phyloP scores from a whole-genome alignment of 2,797 vertebrate species.

The Ambastaia sidthimunki region DNA sequence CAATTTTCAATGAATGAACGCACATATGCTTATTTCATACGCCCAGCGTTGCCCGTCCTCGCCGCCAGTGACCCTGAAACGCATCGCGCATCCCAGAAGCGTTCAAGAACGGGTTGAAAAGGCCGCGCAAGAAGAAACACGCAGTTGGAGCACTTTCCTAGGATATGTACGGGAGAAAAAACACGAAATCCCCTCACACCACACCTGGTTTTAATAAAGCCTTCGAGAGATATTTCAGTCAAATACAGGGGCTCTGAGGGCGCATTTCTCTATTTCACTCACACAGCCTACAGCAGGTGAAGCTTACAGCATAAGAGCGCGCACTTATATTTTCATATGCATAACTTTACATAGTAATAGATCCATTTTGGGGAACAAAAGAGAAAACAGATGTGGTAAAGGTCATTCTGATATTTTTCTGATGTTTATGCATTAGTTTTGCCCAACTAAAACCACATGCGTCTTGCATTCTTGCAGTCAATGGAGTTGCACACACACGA shows the following conservation, averaged over 20 bases:
- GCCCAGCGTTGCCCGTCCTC: neutral
- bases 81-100: conserved; percentile 15
- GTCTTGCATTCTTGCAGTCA: conserved; percentile 44
- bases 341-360: conserved; percentile 87
- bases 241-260: conserved; percentile 23
- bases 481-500: conserved; percentile 15
- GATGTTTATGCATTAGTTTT: conserved; percentile 80
- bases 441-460: conserved; percentile 78
- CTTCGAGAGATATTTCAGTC: conserved; percentile 32
- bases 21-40: conserved; percentile 40
- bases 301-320: conserved; percentile 75
- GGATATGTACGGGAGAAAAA: conserved; percentile 64
- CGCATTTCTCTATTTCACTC: conserved; percentile 70
- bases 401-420: conserved; percentile 79
- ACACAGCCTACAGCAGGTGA: conserved; percentile 79
- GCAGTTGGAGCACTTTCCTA: conserved; percentile 11
- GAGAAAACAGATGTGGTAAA: conserved; percentile 85
- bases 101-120: conserved; percentile 24
- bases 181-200: conserved; percentile 65
- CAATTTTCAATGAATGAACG: conserved; percentile 22
- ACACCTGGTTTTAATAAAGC: conserved; percentile 82
- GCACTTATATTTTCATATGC: conserved; percentile 83
- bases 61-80: conserved; percentile 21
- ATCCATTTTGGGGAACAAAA: conserved; percentile 69
- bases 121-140: conserved; percentile 23